Evolutionary conservation across 2,888 invertebrate species (phyloP).

Genomic region (Nasonia oneida): DNA sequence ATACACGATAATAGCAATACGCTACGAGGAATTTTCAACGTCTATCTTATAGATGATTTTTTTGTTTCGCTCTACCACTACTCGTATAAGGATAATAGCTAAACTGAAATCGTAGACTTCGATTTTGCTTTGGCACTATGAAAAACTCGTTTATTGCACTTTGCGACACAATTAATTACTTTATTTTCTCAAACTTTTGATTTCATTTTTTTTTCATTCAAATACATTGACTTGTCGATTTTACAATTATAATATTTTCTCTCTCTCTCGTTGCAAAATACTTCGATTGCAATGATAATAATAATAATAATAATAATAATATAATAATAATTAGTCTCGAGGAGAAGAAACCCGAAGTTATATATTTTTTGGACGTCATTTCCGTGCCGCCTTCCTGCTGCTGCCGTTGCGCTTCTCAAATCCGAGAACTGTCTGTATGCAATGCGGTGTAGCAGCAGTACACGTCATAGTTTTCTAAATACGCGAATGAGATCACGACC

Average conservation of each 20-base stretch:
- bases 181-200: slow-evolving; percentile 59
- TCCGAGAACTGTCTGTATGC: slow-evolving; percentile 58
- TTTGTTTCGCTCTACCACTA: slow-evolving; percentile 61
- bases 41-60: slow-evolving; percentile 58
- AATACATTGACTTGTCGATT: slow-evolving; percentile 57
- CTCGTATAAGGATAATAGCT: slow-evolving; percentile 63
- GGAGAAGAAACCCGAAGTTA: slow-evolving; percentile 58
- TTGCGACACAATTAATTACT: slow-evolving; percentile 61
- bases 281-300: slow-evolving; percentile 45
- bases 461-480: slow-evolving; percentile 64
- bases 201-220: slow-evolving; percentile 45
- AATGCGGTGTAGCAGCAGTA: slow-evolving; percentile 52
- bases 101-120: slow-evolving; percentile 63
- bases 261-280: slow-evolving; percentile 58
- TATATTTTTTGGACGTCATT: slow-evolving; percentile 54
- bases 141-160: slow-evolving; percentile 64
- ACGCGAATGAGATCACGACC: slow-evolving; percentile 65
- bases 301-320: not conserved
- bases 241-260: slow-evolving; percentile 37
- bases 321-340: slow-evolving; percentile 48
- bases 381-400: slow-evolving; percentile 20
- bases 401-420: slow-evolving; percentile 44
- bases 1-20: slow-evolving; percentile 63
- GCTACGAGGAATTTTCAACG: slow-evolving; percentile 59
- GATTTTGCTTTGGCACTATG: slow-evolving; percentile 64